Evolutionary conservation across 2,888 invertebrate species (phyloP), one percentile per base, ranked within the genome.

Genomic region (Aphrophora alni): DNA sequence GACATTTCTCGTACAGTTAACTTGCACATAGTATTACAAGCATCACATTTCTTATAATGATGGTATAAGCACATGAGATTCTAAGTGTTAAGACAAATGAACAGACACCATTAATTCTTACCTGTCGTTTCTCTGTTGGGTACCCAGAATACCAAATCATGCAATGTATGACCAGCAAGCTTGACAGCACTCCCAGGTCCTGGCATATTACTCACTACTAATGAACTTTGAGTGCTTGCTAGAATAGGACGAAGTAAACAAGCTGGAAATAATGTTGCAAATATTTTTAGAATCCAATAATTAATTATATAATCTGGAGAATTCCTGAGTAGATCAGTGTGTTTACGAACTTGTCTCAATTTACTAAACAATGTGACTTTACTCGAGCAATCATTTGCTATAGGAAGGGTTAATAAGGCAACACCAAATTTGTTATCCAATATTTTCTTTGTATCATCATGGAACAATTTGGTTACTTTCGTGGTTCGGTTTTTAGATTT

Each of bases 61-160:
- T n/a, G n/a, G n/a, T n/a, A n/a, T n/a, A n/a, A n/a, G n/a, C n/a
- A n/a, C n/a, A n/a, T n/a, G n/a, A n/a, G n/a, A n/a, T n/a, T n/a
- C n/a, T n/a, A n/a, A n/a, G n/a, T n/a, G n/a, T n/a, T n/a, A n/a
- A n/a, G n/a, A n/a, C n/a, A n/a, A n/a, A n/a, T n/a, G n/a, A n/a
- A n/a, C n/a, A n/a, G n/a, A n/a, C n/a, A n/a, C n/a, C n/a, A n/a
- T n/a, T n/a, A n/a, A n/a, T n/a, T n/a, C n/a, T 33, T 84, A 90
- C 91, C 90, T 86, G 89, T 91, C 17, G 87, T 88, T 75, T 89
- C 90, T 85, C 89, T 87, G 83, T 89, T 89, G n/a, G 91, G 91
- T 69, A 90, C 87, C 87, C 90, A 91, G 84, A 91, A 91, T 8
- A 89, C 88, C 80, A 91, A 86, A 82, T 89, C 88, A 80, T 89